These are phyloP conservation scores for Tokudaia tokunoshimensis DNA, from an alignment of 2,797 vertebrate species.

Conservation along the genomic window DNA sequence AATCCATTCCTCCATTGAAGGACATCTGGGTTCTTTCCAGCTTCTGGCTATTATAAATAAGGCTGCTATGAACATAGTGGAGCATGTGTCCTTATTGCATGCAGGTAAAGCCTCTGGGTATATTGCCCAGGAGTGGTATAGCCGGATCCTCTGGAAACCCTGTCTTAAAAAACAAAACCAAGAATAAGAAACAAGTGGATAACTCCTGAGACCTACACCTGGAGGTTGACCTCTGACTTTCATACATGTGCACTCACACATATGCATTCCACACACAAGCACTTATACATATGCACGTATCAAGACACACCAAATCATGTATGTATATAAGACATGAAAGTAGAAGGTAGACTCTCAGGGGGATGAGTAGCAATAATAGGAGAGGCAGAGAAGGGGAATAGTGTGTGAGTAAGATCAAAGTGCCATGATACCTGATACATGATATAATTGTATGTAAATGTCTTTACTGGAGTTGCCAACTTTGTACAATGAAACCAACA, in stretches of 20 bases:
- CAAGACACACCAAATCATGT: not conserved
- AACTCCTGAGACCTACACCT: not conserved
- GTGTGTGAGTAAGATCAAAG: not conserved
- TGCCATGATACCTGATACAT: not conserved
- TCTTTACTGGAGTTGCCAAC: not conserved
- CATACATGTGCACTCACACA: not conserved
- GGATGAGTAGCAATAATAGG: too few relatives aligned
- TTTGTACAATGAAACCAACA: not conserved
- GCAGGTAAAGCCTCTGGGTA: too few relatives aligned
- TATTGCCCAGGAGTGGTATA: too few relatives aligned
- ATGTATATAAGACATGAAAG: not conserved
- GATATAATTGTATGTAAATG: not conserved
- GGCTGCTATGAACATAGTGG: too few relatives aligned
- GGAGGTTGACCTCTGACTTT: not conserved
- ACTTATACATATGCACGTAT: not conserved
- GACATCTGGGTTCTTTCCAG: too few relatives aligned
- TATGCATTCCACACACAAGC: not conserved
- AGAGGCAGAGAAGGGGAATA: too few relatives aligned
- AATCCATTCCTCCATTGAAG: too few relatives aligned
- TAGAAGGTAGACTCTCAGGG: not conserved
- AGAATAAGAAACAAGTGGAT: not conserved
- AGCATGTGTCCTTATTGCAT: too few relatives aligned
- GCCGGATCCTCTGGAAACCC: not conserved
- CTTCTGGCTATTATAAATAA: too few relatives aligned
- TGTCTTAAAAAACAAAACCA: not conserved